Evolutionary conservation across 2,888 invertebrate genomes (phyloP).

Genomic region (Acleris literana): DNA sequence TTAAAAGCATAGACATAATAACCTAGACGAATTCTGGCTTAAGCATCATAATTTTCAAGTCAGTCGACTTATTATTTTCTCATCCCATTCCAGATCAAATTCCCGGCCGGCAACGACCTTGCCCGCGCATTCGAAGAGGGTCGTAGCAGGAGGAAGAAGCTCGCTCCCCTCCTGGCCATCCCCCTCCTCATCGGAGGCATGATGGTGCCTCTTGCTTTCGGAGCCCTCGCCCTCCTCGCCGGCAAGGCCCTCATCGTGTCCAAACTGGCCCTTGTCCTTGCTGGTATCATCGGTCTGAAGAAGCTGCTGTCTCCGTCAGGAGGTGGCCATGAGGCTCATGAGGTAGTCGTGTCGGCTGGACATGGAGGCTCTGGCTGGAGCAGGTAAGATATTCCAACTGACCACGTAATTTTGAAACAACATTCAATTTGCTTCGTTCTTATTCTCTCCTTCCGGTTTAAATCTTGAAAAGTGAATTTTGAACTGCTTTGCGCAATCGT

Average conservation of each 20-base stretch:
- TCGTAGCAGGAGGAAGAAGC: slow-evolving; percentile 88
- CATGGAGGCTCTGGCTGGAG: slow-evolving; percentile 90
- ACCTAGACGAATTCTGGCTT: too few species aligned
- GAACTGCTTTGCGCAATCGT: too few species aligned
- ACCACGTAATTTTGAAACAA: too few species aligned
- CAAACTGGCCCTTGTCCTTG: slow-evolving; percentile 91
- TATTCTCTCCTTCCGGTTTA: too few species aligned
- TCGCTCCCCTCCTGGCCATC: slow-evolving; percentile 89
- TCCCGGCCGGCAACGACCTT: slow-evolving; percentile 87
- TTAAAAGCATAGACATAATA: too few species aligned
- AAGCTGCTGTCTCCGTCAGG: slow-evolving; percentile 88
- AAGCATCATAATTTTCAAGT: too few species aligned
- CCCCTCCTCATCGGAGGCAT: slow-evolving; percentile 92
- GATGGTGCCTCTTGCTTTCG: slow-evolving; percentile 91
- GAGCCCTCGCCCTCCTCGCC: slow-evolving; percentile 91
- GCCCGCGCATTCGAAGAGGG: slow-evolving; percentile 86
- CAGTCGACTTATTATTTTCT: neutral
- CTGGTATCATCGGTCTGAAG: slow-evolving; percentile 93
- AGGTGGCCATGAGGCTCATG: slow-evolving; percentile 86
- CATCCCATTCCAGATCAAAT: slow-evolving; percentile 84
- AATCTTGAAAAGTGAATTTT: too few species aligned
- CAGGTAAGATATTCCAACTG: slow-evolving; percentile 55
- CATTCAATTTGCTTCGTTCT: too few species aligned
- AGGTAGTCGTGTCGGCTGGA: slow-evolving; percentile 88
- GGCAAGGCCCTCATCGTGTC: slow-evolving; percentile 94